Conservation (phyloP, 2,113 vertebrate genomes). For the Tragelaphus imberbis region DNA sequence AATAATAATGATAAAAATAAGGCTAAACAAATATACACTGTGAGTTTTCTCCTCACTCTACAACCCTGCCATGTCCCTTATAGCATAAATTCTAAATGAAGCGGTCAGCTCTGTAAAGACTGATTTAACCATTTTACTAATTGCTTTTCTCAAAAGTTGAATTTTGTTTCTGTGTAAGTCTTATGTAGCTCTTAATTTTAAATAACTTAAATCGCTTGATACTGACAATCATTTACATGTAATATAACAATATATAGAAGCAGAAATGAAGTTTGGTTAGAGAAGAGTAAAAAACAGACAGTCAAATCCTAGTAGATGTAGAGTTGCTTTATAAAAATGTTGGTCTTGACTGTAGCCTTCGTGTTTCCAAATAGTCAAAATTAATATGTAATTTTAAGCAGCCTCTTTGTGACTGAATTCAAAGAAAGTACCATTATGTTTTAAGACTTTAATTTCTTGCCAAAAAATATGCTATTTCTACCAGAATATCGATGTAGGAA, state of each 20-base stretch:
- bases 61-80: neutral
- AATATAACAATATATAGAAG: neutral
- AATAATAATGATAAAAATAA: neutral
- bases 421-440: neutral
- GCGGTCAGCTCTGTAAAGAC: neutral
- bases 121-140: neutral
- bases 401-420: conserved; percentile 31
- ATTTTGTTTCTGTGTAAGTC: conserved; percentile 10
- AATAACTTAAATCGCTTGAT: neutral
- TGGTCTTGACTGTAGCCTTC: neutral
- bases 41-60: neutral
- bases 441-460: neutral
- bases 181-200: conserved; percentile 23
- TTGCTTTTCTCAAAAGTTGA: neutral
- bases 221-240: neutral
- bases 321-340: neutral
- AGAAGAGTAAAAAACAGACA: neutral
- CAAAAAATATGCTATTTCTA: conserved; percentile 44
- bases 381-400: neutral
- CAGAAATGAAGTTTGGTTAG: neutral
- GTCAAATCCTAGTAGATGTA: neutral
- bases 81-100: neutral
- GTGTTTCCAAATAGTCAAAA: neutral
- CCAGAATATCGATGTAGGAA: conserved; percentile 37
- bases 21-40: neutral